These are phyloP conservation scores for Chalcosyrphus nemorum DNA, from an alignment of 2,888 invertebrate species.

Conservation along the genomic window DNA sequence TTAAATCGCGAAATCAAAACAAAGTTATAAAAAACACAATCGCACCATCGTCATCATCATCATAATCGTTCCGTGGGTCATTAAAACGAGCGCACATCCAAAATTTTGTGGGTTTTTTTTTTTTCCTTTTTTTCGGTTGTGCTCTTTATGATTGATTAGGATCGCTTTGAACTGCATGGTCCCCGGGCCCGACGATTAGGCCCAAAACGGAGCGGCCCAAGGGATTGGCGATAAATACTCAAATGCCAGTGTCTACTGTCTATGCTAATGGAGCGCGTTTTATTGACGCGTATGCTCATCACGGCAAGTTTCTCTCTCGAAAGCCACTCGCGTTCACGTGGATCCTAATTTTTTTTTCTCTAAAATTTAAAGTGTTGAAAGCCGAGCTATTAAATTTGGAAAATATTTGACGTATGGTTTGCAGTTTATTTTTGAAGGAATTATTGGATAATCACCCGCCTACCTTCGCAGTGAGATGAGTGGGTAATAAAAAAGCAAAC, in stretches of 20 bases:
- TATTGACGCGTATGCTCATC: slow-evolving; percentile 1
- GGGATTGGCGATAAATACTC: slow-evolving; percentile 9
- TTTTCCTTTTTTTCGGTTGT: too few species aligned
- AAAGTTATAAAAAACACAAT: slow-evolving; percentile 50
- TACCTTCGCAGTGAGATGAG: background rate
- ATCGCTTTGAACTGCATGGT: slow-evolving; percentile 29
- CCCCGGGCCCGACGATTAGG: background rate
- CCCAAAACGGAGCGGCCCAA: background rate
- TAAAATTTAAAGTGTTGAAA: slow-evolving; percentile 14
- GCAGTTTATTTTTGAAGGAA: slow-evolving; percentile 32
- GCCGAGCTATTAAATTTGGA: slow-evolving; percentile 14
- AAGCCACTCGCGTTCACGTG: too few species aligned
- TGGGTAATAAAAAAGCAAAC: background rate
- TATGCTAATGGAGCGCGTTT: slow-evolving; percentile 24
- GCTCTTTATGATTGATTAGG: slow-evolving; percentile 58
- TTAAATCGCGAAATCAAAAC: slow-evolving; percentile 56
- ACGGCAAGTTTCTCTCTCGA: background rate
- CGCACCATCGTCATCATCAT: too few species aligned
- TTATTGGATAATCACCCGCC: slow-evolving; percentile 21
- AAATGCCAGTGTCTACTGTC: too few species aligned
- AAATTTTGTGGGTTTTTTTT: slow-evolving; percentile 8
- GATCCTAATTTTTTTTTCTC: too few species aligned
- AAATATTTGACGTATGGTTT: slow-evolving; percentile 36
- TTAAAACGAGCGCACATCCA: slow-evolving; percentile 31
- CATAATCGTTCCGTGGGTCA: too few species aligned